Base-by-base conservation (phyloP, 2,113 vertebrate genomes). In the Ivindomyrus marchei region DNA sequence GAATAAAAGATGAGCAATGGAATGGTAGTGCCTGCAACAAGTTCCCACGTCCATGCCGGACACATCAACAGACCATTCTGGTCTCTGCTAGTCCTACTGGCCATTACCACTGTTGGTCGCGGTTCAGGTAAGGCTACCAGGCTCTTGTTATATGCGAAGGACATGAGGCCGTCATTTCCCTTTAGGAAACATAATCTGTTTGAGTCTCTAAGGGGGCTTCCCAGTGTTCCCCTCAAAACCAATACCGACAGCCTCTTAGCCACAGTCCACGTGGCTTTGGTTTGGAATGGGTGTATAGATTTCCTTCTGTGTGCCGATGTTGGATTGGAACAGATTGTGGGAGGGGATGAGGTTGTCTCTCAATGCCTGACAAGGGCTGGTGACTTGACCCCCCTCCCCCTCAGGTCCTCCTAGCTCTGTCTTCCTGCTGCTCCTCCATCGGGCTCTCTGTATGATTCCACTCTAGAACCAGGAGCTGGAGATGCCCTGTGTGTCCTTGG, bases 1-100 rank as follows among this genome's bases (percentile, higher is more conserved):
- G 66, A 88, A 85, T 88, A 50, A 90, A 96, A 95, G 91, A 96
- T 96, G 95, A 93, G 94, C 94, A 92, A 95, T 95, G 95, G 95
- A 94, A 95, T 95, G 93, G 91, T 88, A 92, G 91, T 92, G 92
- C 93, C 92, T 89, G 91, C 89, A 92, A 91, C 93, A 91, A 92
- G 92, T 89, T 88, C 92, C 89, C 91, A 45, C 47, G 87, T 86
- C 91, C 89, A 90, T 91, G 88, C 89, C 58, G 86, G 88, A 91
- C 91, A 92, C 88, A 52, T 90, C 89, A 90, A 87, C 66, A 90
- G 91, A 91, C 85, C 49, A 49, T 66, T 84, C 86, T 80, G 93
- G 4, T 83, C 91, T 88, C 90, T 95, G 90, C 89, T 95, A 87
- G 90, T 95, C 90, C 46, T 92, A 42, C 89, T 92, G 89, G 92